Evolutionary conservation across 2,888 invertebrate species (phyloP).

Genomic region (Diadegma fenestrale): DNA sequence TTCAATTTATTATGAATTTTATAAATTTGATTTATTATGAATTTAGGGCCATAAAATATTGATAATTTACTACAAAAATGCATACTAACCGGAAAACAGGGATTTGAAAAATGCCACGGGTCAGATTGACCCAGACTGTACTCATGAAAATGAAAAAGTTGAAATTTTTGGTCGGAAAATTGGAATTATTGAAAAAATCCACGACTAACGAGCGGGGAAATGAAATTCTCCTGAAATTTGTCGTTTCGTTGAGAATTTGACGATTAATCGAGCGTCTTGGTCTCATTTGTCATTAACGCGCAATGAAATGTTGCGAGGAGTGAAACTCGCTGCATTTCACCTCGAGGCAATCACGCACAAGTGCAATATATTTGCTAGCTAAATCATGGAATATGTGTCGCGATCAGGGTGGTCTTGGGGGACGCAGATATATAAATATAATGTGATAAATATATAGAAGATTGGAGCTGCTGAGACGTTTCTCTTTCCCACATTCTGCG

Average conservation of each 20-base stretch:
- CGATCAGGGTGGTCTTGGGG: slow-evolving; percentile 72
- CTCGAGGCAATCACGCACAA: not conserved
- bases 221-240: not conserved
- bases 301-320: slow-evolving; percentile 59
- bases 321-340: slow-evolving; percentile 19
- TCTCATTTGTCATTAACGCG: slow-evolving; percentile 69
- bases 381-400: slow-evolving; percentile 69
- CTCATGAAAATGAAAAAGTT: too few species aligned
- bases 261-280: slow-evolving; percentile 26
- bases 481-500: slow-evolving; percentile 56
- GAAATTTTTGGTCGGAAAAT: not conserved
- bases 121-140: too few species aligned
- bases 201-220: too few species aligned
- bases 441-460: slow-evolving; percentile 35
- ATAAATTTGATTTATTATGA: too few species aligned
- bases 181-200: not conserved
- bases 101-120: too few species aligned
- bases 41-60: too few species aligned
- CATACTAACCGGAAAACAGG: too few species aligned
- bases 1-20: too few species aligned
- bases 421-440: slow-evolving; percentile 29
- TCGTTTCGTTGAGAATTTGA: slow-evolving; percentile 42
- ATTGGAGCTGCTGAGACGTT: slow-evolving; percentile 38
- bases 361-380: slow-evolving; percentile 37
- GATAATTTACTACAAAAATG: too few species aligned